phyloP scores from a whole-genome alignment of 2,888 invertebrate genomes.

The Drosophila subquinaria region DNA sequence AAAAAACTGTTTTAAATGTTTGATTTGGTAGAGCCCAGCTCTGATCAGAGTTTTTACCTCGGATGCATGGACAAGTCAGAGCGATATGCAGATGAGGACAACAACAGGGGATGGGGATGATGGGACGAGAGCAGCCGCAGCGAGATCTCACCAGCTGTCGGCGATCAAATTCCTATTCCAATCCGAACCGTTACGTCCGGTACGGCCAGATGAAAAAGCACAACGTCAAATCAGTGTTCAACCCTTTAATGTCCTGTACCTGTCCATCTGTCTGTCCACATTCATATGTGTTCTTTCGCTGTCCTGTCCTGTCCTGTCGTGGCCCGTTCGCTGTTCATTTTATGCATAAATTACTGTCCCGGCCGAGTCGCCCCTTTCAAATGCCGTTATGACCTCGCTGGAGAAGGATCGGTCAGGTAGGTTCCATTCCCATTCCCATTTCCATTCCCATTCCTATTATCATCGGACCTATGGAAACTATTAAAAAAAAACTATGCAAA shows the following conservation, averaged over 20 bases:
- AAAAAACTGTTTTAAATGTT: background rate
- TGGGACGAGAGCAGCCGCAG: conserved; percentile 24
- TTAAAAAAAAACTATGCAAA: conserved; percentile 30
- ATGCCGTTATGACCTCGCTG: conserved; percentile 5
- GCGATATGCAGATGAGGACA: conserved; percentile 30
- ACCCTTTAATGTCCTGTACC: conserved; percentile 46
- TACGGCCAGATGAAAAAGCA: conserved; percentile 2
- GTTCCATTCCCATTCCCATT: conserved; percentile 12
- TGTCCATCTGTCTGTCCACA: conserved; percentile 33
- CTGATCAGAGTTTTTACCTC: conserved; percentile 1
- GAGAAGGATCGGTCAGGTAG: conserved; percentile 53
- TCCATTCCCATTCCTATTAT: conserved; percentile 19
- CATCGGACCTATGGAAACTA: conserved; percentile 34
- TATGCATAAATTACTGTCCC: conserved; percentile 40
- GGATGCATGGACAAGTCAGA: conserved; percentile 9
- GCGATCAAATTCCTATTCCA: conserved; percentile 34
- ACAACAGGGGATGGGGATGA: conserved; percentile 23
- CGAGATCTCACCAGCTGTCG: conserved; percentile 47
- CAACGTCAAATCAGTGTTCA: conserved; percentile 54
- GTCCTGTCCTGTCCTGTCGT: conserved; percentile 10
- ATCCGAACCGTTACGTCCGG: conserved; percentile 37
- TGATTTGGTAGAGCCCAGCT: background rate
- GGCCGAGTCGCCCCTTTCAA: conserved; percentile 20
- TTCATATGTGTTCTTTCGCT: conserved; percentile 11
- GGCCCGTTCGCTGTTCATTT: conserved; percentile 14